Evolutionary conservation across 2,888 invertebrate genomes (phyloP).

Genomic region (Oxystoma pomonae): DNA sequence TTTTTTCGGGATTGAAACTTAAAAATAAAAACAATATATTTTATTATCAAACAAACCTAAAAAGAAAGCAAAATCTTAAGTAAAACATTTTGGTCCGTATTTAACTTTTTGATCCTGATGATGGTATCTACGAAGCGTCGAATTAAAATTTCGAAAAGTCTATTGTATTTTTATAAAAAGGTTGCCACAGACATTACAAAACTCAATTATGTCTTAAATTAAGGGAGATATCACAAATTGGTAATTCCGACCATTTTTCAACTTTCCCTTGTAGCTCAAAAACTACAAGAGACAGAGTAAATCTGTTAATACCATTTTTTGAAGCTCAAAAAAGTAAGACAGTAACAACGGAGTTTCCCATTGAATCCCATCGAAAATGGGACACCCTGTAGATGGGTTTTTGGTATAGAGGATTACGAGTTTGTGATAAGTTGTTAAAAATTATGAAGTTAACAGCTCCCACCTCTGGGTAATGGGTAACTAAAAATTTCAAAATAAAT

Average conservation of each 20-base stretch:
- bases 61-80: no score
- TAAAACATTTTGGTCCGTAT: no score
- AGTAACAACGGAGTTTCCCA: not conserved
- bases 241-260: not conserved
- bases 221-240: not conserved
- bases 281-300: not conserved
- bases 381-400: not conserved
- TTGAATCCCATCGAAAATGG: not conserved
- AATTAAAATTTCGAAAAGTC: not conserved
- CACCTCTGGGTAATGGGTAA: no score
- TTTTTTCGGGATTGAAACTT: no score
- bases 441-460: no score
- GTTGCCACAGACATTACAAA: not conserved
- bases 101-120: not conserved
- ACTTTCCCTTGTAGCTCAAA: not conserved
- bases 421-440: no score
- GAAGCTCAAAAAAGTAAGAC: not conserved
- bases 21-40: no score
- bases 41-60: no score
- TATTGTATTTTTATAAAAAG: not conserved
- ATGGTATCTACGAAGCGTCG: not conserved
- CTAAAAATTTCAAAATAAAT: no score
- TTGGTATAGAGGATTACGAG: no score
- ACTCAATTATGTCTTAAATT: not conserved
- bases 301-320: not conserved